Conservation (phyloP, 2,888 invertebrate species). For the Gastrophysa polygoni region DNA sequence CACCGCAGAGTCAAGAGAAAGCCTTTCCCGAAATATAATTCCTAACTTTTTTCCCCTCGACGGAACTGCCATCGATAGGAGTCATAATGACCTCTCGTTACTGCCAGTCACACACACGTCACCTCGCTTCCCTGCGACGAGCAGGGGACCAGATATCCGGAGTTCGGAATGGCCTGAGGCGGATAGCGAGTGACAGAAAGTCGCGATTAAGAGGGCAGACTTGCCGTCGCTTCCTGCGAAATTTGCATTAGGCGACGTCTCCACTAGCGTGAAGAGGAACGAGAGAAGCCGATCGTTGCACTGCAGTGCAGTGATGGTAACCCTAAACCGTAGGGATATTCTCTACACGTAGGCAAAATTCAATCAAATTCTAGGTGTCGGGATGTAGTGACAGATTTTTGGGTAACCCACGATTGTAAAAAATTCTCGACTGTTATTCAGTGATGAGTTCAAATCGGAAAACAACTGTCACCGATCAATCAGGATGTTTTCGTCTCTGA, state of each 20-base stretch:
- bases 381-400: no score
- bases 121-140: background rate
- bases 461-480: no score
- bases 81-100: background rate
- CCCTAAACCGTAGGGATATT: no score
- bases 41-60: background rate
- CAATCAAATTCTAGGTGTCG: no score
- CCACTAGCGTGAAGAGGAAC: no score
- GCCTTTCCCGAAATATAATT: background rate
- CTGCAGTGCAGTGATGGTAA: no score
- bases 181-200: conserved; percentile 34
- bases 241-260: conserved; percentile 33
- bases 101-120: background rate
- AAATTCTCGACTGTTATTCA: no score
- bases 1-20: background rate
- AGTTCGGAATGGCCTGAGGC: conserved; percentile 31
- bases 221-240: conserved; percentile 23
- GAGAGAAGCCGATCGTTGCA: no score
- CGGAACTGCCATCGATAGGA: background rate
- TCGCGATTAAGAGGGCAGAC: conserved; percentile 27
- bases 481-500: no score
- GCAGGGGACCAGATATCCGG: background rate
- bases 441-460: no score
- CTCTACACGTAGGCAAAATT: no score
- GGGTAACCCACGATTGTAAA: no score